Base-by-base conservation (phyloP, 30 jellyfish, hydroid and myxozoan genomes). In the Hydra vulgaris region DNA sequence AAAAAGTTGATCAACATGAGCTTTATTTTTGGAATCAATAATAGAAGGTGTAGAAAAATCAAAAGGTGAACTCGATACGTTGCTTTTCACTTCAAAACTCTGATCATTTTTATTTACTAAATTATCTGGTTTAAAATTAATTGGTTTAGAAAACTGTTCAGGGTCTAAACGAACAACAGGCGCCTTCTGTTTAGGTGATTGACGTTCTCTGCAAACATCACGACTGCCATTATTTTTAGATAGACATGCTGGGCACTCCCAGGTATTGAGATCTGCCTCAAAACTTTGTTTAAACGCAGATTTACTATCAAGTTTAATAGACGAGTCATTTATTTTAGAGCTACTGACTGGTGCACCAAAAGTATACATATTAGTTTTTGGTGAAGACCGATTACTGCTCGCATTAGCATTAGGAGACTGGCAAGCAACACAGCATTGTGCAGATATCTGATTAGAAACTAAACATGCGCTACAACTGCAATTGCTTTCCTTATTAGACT, bases 181-280 rank as follows among this genome's bases (percentile, higher is more conserved):
- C 22, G 87, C 52, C 27, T 80, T 80, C 71, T 80, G 74, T 26
- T 70, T 67, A 3, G 68, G 26, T 15, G 68, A 20, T n/a, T 19
- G n/a, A 53, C 87, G 66, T 54, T 23, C 16, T 15, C 87, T 74
- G 54, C 87, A 80, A 17, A 16, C 24, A 23, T 80, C 83, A n/a
- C 87, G 68, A 69, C 70, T 23, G 17, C 87, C 72, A n/a, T 25
- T 74, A 71, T 81, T 81, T 71, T 73, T 81, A 23, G 66, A 18
- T 16, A 81, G 77, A 23, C 89, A 81, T 1, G 54, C 53, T 21
- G 87, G 84, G 74, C 89, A 81, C 27, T 81, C 89, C 89, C 89
- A 81, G 21, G 86, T 73, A 54, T 81, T 66, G 27, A 77, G 89
- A 71, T 73, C 89, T 8, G 89, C 82, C 67, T 80, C 81, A 70